Base-by-base conservation (phyloP, 2,888 invertebrate species). In the Serrognathus titanus region DNA sequence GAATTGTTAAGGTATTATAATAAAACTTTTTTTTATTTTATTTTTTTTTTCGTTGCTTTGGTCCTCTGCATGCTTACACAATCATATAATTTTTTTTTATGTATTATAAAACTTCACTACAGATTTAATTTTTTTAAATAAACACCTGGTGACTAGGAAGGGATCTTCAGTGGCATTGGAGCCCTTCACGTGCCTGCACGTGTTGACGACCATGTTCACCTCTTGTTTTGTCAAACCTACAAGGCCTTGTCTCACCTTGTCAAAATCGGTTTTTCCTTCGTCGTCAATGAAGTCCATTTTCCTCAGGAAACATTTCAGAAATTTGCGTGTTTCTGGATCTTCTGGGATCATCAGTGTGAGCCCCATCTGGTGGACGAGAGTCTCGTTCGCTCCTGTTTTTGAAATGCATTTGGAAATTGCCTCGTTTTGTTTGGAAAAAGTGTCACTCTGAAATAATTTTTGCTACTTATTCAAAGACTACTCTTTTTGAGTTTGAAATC, bases 241-340 rank as follows among this genome's bases (percentile, higher is more conserved):
- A 45, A 73, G 55, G 47, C 69, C 67, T 3, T 64, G 52, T 37
- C 61, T 64, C 43, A 74, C 60, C 49, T 72, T 71, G n/a, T 68
- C 60, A 46, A 66, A 70, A 20, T 67, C 40, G 48, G 73, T 70
- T 45, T 63, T 57, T 4, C 74, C 74, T 35, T 69, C 64, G 13
- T 64, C 60, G 10, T 62, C 62, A 57, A 67, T 65, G 53, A 65
- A 72, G 1, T 70, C 70, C 53, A 73, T 71, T 52, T 71, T 70
- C 48, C 69, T 71, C 55, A 72, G 72, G 46, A 69, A 71, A 54
- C 74, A 74, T 5, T 65, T 60, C 36, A 74, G 53, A 54, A 69
- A 74, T 10, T 69, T 53, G 46, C 65, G 66, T 53, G 71, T 71
- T 58, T 69, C 66, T 41, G 69, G 58, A 35, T 63, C 51, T 13